phyloP scores from a whole-genome alignment of 2,113 vertebrate species.

The Festucalex cinctus region DNA sequence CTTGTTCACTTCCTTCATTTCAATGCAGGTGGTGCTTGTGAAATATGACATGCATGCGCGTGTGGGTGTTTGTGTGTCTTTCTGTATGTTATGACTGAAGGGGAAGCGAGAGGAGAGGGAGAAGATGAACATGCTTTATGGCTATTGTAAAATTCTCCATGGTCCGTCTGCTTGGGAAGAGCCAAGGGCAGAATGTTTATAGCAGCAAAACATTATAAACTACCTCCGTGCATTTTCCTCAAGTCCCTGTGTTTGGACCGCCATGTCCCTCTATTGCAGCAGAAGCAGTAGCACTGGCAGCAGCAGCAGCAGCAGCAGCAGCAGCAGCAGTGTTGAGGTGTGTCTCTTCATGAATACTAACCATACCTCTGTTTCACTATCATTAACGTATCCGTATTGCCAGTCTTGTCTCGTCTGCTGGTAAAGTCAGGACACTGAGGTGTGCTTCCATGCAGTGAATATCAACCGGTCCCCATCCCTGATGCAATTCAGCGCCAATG shows the following conservation, averaged over 20 bases:
- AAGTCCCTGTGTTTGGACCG: constrained; percentile 67
- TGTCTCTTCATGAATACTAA: constrained; percentile 70
- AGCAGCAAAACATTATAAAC: constrained; percentile 74
- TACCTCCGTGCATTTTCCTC: constrained; percentile 68
- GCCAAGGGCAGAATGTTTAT: constrained; percentile 80
- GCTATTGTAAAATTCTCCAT: constrained; percentile 73
- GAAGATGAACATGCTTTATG: constrained; percentile 76
- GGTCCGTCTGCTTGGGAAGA: constrained; percentile 74
- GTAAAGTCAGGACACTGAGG: constrained; percentile 40
- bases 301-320: constrained; percentile 36
- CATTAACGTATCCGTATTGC: constrained; percentile 64
- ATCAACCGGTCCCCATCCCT: constrained; percentile 32
- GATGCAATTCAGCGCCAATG: constrained; percentile 2
- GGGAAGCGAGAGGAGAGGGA: constrained; percentile 46
- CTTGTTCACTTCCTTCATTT: constrained; percentile 43
- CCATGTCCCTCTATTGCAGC: constrained; percentile 48
- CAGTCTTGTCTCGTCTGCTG: constrained; percentile 45
- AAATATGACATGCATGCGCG: constrained; percentile 52
- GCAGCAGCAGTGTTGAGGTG: constrained; percentile 23
- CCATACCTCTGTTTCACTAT: constrained; percentile 58
- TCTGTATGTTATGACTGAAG: constrained; percentile 51
- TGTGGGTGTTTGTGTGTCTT: constrained; percentile 39
- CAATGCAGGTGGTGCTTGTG: constrained; percentile 53
- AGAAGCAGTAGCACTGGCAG: constrained; percentile 33
- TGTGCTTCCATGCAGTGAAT: constrained; percentile 51